These are phyloP conservation scores for Graptemys geographica DNA, from an alignment of 2,797 vertebrate genomes.

Conservation along the genomic window DNA sequence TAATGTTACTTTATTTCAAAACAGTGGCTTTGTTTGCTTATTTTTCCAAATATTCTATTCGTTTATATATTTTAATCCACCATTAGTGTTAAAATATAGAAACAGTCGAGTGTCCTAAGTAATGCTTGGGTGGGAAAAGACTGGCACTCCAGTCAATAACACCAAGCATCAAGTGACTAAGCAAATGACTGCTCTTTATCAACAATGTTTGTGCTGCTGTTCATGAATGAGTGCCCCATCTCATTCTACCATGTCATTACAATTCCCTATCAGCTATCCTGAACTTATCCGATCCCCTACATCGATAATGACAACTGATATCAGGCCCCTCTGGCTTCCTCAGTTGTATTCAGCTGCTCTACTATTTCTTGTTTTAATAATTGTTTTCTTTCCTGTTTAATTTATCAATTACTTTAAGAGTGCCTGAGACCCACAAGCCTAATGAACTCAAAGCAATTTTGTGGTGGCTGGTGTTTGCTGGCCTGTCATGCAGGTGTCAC, in stretches of 20 bases:
- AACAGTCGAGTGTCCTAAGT: not conserved
- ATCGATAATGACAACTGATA: not conserved
- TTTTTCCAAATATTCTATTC: not conserved
- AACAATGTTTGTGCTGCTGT: not conserved
- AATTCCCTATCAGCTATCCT: not conserved
- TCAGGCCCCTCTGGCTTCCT: not conserved
- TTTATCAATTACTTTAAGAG: not conserved
- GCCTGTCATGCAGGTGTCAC: not conserved
- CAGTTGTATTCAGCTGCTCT: not conserved
- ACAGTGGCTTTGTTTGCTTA: not conserved
- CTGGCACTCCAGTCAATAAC: not conserved
- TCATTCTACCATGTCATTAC: not conserved
- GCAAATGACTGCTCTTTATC: conserved; percentile 23
- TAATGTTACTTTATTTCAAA: not conserved
- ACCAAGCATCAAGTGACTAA: conserved; percentile 10
- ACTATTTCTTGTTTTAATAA: not conserved
- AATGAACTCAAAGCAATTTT: not conserved
- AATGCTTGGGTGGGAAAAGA: not conserved
- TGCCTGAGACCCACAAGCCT: not conserved
- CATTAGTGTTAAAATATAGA: not conserved
- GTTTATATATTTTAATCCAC: not conserved
- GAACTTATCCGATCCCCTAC: not conserved
- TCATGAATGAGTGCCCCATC: not conserved
- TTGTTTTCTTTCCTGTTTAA: conserved; percentile 11
- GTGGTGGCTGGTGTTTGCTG: not conserved